Base-by-base conservation (phyloP, 1,140 invertebrate species). In the Eriosoma lanigerum region DNA sequence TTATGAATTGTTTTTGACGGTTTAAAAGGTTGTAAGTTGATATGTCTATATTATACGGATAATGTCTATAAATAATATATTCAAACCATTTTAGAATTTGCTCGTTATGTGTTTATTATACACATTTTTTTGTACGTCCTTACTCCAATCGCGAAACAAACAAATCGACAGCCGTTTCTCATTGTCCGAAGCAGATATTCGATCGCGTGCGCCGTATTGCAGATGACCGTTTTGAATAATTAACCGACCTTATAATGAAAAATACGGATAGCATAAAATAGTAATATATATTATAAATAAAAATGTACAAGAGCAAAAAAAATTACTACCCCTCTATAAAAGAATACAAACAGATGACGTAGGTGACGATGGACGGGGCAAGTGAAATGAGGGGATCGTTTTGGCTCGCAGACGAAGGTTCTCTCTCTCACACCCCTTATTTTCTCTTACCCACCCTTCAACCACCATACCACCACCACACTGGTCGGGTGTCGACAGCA, bases 201-300 rank as follows among this genome's bases (percentile, higher is more conserved):
- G 24, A 12, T 50, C 17, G 24, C 24, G 24, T 21, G 15, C 29
- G 15, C 15, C 46, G 68, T 70, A 70, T 70, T 50, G 44, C 46
- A 44, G 46, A 70, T 70, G 68, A 70, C 46, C 68, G 68, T 68
- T 68, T 68, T 68, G 64, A 68, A 68, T 68, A 68, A 68, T 46
- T 66, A 66, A 66, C 62, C 62, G 26, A 70, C 66, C 66, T 70
- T 46, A 46, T 68, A 50, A 38, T 38, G 3, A 4, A 4, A 38
- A 38, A 38, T 38, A 8, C 8, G 3, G 32, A n/a, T n/a, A n/a
- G n/a, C n/a, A n/a, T 38, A 38, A 5, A 54, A 44, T 66, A 44
- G 32, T 44, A 66, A 19, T 17, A 66, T 46, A 68, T 15, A 64
- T 19, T 66, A 66, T 44, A 46, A 24, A 50, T 29, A 70, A 50